A percentile compares a stretch with the other conserved stretches of the same genome.
phyloP scores from a whole-genome alignment of 2,888 invertebrate genomes.

The Tinea trinotella region DNA sequence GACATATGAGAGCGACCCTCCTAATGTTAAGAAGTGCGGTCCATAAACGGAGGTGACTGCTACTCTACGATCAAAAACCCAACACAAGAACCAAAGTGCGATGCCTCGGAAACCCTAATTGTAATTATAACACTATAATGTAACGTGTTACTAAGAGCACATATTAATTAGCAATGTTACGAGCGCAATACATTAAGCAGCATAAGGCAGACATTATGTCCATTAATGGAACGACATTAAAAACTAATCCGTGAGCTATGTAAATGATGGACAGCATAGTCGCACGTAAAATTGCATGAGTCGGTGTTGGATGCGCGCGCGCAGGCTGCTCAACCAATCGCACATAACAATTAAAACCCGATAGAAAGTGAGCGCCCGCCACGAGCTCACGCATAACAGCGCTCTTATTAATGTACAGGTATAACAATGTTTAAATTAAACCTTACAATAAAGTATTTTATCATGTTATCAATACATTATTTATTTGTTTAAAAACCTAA shows the following conservation, averaged over 20 bases:
- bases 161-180: conserved; percentile 13
- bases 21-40: too few species aligned
- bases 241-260: conserved; percentile 39
- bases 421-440: neutral
- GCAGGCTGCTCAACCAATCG: conserved; percentile 36
- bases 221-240: conserved; percentile 13
- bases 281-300: conserved; percentile 68
- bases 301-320: conserved; percentile 33
- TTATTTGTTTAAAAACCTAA: too few species aligned
- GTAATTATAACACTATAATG: too few species aligned
- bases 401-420: conserved; percentile 4
- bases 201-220: neutral
- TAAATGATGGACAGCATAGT: conserved; percentile 51
- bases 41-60: too few species aligned
- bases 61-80: too few species aligned
- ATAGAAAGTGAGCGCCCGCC: conserved; percentile 65
- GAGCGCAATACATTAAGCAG: neutral
- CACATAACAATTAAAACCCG: conserved; percentile 68
- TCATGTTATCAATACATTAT: too few species aligned
- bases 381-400: conserved; percentile 22
- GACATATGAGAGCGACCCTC: too few species aligned
- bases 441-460: neutral
- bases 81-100: too few species aligned
- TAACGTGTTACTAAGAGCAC: neutral
- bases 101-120: too few species aligned